Percentiles rank a stretch among this genome's conserved stretches.
These are phyloP conservation scores for Apogon hyalosoma DNA, from an alignment of 2,797 vertebrate species.

Conservation along the genomic window DNA sequence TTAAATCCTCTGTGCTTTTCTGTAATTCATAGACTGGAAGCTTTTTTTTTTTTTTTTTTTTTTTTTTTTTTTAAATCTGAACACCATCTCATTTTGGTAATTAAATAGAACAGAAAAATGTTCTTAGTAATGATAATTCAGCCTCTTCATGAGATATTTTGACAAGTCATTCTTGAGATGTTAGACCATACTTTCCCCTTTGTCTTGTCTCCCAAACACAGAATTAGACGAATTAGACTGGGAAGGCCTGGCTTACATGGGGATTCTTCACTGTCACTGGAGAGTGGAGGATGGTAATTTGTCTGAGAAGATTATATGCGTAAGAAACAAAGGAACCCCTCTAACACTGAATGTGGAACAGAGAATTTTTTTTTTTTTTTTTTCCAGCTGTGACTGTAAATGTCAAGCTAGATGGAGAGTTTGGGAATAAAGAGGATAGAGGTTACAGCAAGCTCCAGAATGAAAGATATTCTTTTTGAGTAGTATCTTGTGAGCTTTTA, in stretches of 20 bases:
- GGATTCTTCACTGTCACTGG: slow-evolving; percentile 38
- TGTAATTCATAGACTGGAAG: slow-evolving; percentile 15
- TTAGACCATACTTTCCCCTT: slow-evolving; percentile 38
- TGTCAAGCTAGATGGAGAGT: slow-evolving; percentile 43
- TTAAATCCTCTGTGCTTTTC: background rate
- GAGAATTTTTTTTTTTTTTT: slow-evolving; percentile 29
- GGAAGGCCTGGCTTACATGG: slow-evolving; percentile 32
- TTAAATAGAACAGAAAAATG: slow-evolving; percentile 24
- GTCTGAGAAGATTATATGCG: slow-evolving; percentile 55
- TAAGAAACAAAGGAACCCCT: slow-evolving; percentile 39
- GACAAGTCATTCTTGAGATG: slow-evolving; percentile 19
- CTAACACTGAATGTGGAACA: slow-evolving; percentile 37
- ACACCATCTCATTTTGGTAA: slow-evolving; percentile 35
- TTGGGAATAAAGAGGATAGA: slow-evolving; percentile 36
- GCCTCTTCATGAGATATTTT: slow-evolving; percentile 22
- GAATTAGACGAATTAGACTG: slow-evolving; percentile 33
- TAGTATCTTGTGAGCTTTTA: slow-evolving; percentile 60
- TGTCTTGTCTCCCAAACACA: slow-evolving; percentile 28
- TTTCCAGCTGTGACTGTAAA: slow-evolving; percentile 49
- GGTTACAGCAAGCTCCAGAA: slow-evolving; percentile 52
- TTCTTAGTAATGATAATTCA: slow-evolving; percentile 22
- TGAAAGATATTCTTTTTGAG: slow-evolving; percentile 57
- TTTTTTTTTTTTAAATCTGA: too few relatives aligned
- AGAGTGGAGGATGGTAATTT: slow-evolving; percentile 36
- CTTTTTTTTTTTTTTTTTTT: background rate